Percentiles rank a stretch among this genome's conserved stretches.
Evolutionary conservation across 2,797 vertebrate genomes (phyloP).

Genomic region (Danio tinwini): DNA sequence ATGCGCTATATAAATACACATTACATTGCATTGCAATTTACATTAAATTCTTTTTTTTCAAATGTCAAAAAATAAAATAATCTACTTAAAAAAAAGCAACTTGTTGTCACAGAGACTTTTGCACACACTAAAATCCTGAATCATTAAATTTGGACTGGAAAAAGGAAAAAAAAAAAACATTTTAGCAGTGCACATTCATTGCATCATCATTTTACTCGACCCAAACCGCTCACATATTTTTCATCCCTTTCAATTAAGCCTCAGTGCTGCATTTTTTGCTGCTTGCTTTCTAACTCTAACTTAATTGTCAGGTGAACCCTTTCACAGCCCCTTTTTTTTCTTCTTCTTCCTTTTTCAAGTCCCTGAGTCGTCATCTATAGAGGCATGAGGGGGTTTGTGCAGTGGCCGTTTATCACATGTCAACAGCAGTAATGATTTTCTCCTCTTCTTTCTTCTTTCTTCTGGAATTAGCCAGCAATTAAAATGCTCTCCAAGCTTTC

Average conservation of each 20-base stretch:
- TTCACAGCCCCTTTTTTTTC: not conserved
- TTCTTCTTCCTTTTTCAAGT: not conserved
- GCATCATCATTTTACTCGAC: not conserved
- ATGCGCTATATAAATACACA: too few species aligned
- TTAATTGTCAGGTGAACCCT: not conserved
- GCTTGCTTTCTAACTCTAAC: not conserved
- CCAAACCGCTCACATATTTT: not conserved
- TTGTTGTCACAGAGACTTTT: too few species aligned
- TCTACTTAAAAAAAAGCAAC: too few species aligned
- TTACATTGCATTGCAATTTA: too few species aligned
- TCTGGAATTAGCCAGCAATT: slow-evolving; percentile 60
- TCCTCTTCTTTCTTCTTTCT: slow-evolving; percentile 51
- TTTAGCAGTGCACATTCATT: not conserved
- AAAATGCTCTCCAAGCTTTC: slow-evolving; percentile 59
- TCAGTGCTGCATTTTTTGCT: not conserved
- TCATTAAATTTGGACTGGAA: not conserved
- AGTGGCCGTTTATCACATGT: slow-evolving; percentile 59
- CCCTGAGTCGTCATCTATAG: not conserved
- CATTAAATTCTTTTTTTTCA: too few species aligned
- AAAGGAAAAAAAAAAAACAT: not conserved
- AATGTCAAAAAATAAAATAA: too few species aligned
- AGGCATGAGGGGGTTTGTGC: slow-evolving; percentile 47
- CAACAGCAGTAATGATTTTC: slow-evolving; percentile 61
- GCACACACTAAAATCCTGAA: not conserved
- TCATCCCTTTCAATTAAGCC: not conserved